phyloP scores from a whole-genome alignment of 2,888 invertebrate species.

The Ellobium chinense region DNA sequence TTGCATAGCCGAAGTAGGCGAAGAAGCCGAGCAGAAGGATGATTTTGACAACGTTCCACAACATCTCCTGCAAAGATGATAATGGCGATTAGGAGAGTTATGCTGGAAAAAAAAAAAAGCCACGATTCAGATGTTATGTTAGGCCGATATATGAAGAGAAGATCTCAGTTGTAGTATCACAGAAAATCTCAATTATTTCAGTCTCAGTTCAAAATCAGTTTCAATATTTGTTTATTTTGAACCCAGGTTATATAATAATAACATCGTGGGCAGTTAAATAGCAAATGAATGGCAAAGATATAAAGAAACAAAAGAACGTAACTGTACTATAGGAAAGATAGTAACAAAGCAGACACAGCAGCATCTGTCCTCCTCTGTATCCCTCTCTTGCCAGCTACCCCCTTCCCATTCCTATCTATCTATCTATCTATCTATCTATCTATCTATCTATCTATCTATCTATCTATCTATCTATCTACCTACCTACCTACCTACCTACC shows the following conservation, averaged over 20 bases:
- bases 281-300: neutral
- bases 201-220: neutral
- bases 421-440: slow-evolving; percentile 4
- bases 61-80: slow-evolving; percentile 1
- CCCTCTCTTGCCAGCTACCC: too few relatives aligned
- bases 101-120: neutral
- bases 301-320: neutral
- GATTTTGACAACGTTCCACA: slow-evolving; percentile 41
- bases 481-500: neutral
- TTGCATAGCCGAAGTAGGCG: slow-evolving; percentile 69
- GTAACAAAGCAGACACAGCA: too few relatives aligned
- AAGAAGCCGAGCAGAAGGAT: slow-evolving; percentile 54
- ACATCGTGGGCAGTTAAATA: too few relatives aligned
- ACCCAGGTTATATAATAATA: too few relatives aligned
- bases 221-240: too few relatives aligned
- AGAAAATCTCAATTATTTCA: neutral
- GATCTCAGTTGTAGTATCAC: too few relatives aligned
- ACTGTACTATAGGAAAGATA: too few relatives aligned
- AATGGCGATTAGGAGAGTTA: neutral
- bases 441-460: neutral
- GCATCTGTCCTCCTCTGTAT: too few relatives aligned
- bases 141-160: too few relatives aligned
- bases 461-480: neutral
- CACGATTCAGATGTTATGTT: neutral
- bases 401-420: too few relatives aligned